Evolutionary conservation across 2,797 vertebrate genomes (phyloP).

Genomic region (Yasuhikotakia modesta): DNA sequence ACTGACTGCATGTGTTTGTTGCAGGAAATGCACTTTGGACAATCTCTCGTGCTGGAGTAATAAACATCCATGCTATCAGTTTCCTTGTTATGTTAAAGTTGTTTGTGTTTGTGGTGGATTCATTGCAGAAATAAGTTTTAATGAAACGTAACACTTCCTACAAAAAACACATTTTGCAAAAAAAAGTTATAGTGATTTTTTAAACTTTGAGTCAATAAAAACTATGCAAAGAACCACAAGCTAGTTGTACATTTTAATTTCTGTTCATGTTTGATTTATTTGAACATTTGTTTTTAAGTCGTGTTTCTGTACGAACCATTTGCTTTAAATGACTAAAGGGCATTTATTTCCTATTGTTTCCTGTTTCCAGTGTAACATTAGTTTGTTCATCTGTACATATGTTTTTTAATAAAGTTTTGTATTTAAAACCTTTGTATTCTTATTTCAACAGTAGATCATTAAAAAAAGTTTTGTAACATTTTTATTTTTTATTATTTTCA

Average conservation of each 20-base stretch:
- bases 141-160: too few species aligned
- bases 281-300: slow-evolving; percentile 6
- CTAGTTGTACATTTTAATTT: slow-evolving; percentile 7
- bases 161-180: too few species aligned
- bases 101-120: too few species aligned
- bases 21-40: slow-evolving; percentile 41
- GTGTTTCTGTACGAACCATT: slow-evolving; percentile 29
- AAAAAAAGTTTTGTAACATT: too few species aligned
- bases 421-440: slow-evolving; percentile 1
- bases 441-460: neutral
- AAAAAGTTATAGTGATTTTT: too few species aligned
- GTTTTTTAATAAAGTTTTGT: slow-evolving; percentile 36
- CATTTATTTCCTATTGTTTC: too few species aligned
- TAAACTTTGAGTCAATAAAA: too few species aligned
- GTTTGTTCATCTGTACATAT: slow-evolving; percentile 1
- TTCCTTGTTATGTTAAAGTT: too few species aligned
- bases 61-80: slow-evolving; percentile 9
- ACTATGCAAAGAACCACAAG: neutral
- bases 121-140: neutral
- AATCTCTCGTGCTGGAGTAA: slow-evolving; percentile 11
- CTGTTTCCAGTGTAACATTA: too few species aligned
- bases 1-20: slow-evolving; percentile 32
- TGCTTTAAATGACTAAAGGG: neutral
- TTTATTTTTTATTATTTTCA: too few species aligned
- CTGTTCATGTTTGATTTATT: slow-evolving; percentile 22